These are phyloP conservation scores for Asobara japonica DNA, from an alignment of 1,140 invertebrate species.

Conservation along the genomic window DNA sequence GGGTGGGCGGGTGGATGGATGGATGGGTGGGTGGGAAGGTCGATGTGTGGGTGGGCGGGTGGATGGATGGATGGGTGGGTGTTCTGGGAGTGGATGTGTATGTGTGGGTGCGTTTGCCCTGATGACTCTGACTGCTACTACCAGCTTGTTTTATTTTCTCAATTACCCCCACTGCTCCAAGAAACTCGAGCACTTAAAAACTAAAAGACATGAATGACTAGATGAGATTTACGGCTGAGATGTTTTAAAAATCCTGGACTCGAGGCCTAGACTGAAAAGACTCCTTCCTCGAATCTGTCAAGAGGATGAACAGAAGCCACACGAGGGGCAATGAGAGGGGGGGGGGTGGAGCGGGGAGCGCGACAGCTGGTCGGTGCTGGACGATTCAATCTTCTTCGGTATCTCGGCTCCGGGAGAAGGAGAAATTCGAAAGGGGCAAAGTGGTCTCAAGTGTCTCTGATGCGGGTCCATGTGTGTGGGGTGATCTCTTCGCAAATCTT, in stretches of 20 bases:
- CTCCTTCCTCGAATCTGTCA: not conserved
- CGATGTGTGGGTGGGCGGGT: no score
- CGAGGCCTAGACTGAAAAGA: not conserved
- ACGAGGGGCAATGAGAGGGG: not conserved
- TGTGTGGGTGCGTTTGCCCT: no score
- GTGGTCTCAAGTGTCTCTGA: not conserved
- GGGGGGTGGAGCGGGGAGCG: not conserved
- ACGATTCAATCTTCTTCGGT: slow-evolving; percentile 1
- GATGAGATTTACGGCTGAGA: not conserved
- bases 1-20: no score
- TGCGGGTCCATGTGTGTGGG: not conserved
- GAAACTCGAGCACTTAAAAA: not conserved
- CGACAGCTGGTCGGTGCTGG: slow-evolving; percentile 1
- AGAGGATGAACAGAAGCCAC: slow-evolving; percentile 3
- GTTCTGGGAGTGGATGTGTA: no score
- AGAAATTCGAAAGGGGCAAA: not conserved
- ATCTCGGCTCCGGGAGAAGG: not conserved
- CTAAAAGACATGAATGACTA: no score
- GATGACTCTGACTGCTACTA: no score
- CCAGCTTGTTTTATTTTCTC: no score
- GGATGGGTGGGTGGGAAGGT: no score
- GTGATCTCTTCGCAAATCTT: not conserved
- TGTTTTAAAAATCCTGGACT: not conserved
- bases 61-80: no score
- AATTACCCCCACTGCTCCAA: no score